phyloP scores from a whole-genome alignment of 2,888 invertebrate species.

The Dryadula phaetusa region DNA sequence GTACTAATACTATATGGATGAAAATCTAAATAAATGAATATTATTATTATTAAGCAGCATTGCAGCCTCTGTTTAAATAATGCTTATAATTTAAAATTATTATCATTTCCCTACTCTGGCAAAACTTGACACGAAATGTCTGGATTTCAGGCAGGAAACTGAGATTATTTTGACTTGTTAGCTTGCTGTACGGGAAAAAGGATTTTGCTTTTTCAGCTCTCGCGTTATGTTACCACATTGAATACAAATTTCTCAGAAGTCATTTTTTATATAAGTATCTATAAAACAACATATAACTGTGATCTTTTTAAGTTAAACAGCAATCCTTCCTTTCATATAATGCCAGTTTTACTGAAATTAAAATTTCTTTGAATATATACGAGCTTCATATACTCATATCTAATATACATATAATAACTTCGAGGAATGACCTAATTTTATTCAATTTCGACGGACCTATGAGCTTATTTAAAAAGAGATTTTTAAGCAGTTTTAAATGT shows the following conservation, averaged over 20 bases:
- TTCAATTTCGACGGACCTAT: background rate
- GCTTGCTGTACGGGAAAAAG: too few relatives aligned
- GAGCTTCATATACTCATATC: background rate
- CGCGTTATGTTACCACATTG: background rate
- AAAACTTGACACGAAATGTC: too few relatives aligned
- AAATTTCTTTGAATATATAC: background rate
- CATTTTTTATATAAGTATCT: background rate
- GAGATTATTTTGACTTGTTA: too few relatives aligned
- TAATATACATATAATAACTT: background rate
- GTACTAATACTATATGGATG: too few relatives aligned
- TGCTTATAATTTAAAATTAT: too few relatives aligned
- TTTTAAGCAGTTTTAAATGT: background rate
- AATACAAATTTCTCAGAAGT: background rate
- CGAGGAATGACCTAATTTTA: background rate
- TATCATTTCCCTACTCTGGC: too few relatives aligned
- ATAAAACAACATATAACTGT: background rate
- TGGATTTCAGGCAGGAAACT: too few relatives aligned
- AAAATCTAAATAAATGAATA: too few relatives aligned
- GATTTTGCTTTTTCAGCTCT: too few relatives aligned
- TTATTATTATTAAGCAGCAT: too few relatives aligned
- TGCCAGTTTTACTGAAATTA: background rate
- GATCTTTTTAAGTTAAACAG: background rate
- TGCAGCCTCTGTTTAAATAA: too few relatives aligned
- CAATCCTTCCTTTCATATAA: background rate
- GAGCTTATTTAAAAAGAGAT: background rate